These are phyloP conservation scores for Xyrauchen texanus DNA, from an alignment of 2,113 vertebrate species.

Conservation along the genomic window DNA sequence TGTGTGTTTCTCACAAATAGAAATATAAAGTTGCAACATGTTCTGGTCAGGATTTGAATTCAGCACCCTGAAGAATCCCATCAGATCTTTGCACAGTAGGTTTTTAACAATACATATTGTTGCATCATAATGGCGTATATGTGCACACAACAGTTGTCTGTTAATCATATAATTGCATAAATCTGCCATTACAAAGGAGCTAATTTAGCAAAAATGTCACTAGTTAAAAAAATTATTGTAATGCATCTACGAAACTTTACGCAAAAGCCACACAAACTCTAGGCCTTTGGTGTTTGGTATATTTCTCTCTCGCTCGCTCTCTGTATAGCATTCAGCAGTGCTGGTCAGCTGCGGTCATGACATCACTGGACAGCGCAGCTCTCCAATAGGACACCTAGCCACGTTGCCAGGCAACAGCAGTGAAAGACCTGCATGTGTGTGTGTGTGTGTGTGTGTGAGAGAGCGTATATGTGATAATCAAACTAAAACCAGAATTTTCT, in stretches of 20 bases:
- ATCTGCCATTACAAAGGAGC: not conserved
- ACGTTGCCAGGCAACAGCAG: constrained; percentile 81
- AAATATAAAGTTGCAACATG: constrained; percentile 28
- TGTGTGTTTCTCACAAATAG: not conserved
- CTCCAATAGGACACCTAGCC: constrained; percentile 74
- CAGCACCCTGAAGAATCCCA: not conserved
- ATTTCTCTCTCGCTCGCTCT: not conserved
- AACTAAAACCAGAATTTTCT: constrained; percentile 36
- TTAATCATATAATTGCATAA: not conserved
- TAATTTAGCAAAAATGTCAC: not conserved
- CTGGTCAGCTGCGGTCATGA: constrained; percentile 75
- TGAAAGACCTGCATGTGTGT: constrained; percentile 69
- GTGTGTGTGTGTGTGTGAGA: constrained; percentile 40
- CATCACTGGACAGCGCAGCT: constrained; percentile 73
- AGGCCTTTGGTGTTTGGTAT: not conserved
- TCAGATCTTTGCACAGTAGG: not conserved
- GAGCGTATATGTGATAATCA: constrained; percentile 33
- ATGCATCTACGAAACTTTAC: constrained; percentile 17
- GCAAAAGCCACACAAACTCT: not conserved
- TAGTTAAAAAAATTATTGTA: not conserved
- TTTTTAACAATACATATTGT: not conserved
- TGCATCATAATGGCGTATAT: not conserved
- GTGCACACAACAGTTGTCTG: not conserved
- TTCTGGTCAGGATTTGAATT: constrained; percentile 3
- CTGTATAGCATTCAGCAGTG: constrained; percentile 51